A percentile compares a stretch with the other conserved stretches of the same genome.
These are phyloP conservation scores for Mycetomoellerius zeteki DNA, from an alignment of 1,140 invertebrate genomes.

Conservation along the genomic window DNA sequence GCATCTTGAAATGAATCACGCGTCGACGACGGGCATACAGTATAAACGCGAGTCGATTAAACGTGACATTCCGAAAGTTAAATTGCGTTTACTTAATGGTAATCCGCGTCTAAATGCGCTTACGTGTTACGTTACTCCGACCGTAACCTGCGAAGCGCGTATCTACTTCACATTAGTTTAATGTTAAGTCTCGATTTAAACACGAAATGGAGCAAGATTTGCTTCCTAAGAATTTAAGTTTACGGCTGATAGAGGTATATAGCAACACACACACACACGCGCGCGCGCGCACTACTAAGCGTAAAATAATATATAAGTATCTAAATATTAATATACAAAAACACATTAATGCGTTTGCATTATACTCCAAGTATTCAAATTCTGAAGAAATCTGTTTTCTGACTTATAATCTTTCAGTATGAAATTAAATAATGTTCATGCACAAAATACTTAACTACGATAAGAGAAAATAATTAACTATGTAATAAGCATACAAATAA, in stretches of 20 bases:
- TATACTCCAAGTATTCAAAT: not conserved
- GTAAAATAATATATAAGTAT: not conserved
- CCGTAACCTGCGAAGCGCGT: constrained; percentile 30
- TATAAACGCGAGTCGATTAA: constrained; percentile 47
- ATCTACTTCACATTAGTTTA: constrained; percentile 36
- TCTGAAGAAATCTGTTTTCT: not conserved
- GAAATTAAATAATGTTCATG: not conserved
- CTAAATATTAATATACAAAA: not conserved
- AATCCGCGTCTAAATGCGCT: constrained; percentile 55
- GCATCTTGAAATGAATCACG: constrained; percentile 32
- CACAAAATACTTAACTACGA: not conserved
- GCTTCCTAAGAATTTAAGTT: constrained; percentile 1
- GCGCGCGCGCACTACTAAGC: too few relatives aligned
- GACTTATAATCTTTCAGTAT: not conserved
- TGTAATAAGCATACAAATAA: too few relatives aligned
- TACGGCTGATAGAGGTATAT: not conserved
- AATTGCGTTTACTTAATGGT: constrained; percentile 51
- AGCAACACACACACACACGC: too few relatives aligned
- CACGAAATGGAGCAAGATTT: constrained; percentile 2
- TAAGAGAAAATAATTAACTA: not conserved
- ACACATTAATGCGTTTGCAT: too few relatives aligned
- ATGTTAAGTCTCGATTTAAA: constrained; percentile 36
- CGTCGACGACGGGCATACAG: not conserved
- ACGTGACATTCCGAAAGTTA: constrained; percentile 48
- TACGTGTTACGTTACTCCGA: constrained; percentile 55